phyloP scores from a whole-genome alignment of 2,113 vertebrate genomes.

The Melierax canorus region DNA sequence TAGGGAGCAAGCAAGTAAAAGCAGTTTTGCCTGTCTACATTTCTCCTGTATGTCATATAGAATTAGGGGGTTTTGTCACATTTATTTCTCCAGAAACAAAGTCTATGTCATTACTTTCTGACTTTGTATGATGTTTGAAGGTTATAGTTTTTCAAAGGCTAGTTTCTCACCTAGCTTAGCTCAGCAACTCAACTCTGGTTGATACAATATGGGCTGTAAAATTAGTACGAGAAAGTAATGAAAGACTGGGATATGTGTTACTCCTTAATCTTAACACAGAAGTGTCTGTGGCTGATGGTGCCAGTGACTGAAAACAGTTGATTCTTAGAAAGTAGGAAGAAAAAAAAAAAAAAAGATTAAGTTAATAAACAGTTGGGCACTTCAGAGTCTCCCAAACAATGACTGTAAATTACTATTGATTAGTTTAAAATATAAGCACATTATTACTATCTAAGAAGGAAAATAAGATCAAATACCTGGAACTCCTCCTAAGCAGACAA shows the following conservation, averaged over 20 bases:
- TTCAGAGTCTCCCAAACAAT: background rate
- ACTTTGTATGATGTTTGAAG: background rate
- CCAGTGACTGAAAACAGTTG: background rate
- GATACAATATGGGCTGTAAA: background rate
- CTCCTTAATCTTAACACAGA: background rate
- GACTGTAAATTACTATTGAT: background rate
- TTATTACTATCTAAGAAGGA: background rate
- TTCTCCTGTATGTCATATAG: background rate
- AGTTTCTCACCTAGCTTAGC: background rate
- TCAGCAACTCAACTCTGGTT: background rate
- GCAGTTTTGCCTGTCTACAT: background rate
- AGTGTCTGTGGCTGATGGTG: background rate
- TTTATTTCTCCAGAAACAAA: background rate
- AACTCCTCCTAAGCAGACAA: background rate
- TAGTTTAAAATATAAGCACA: background rate
- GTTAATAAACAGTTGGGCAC: background rate
- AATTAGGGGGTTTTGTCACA: background rate
- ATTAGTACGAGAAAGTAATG: background rate
- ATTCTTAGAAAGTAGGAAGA: background rate
- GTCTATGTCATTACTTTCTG: background rate
- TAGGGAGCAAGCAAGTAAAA: background rate
- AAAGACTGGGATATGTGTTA: background rate
- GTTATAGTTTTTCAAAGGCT: background rate
- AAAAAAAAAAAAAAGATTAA: background rate
- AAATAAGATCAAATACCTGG: background rate